A percentile compares a stretch with the other conserved stretches of the same genome.
Conservation (phyloP, 1,140 invertebrate genomes). For the Microvelia longipes region DNA sequence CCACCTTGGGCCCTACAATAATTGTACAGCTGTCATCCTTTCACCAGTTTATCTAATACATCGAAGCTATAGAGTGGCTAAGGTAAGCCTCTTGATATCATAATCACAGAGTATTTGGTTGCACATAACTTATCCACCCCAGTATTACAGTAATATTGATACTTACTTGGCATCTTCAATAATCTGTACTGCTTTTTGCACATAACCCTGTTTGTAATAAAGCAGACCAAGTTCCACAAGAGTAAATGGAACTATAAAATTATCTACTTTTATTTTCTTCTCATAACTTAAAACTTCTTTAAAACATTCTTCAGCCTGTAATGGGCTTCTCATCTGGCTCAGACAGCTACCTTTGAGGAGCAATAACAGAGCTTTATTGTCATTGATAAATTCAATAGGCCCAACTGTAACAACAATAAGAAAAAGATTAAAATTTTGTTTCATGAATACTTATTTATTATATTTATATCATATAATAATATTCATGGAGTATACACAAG, state of each 20-base stretch:
- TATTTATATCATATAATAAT: background rate
- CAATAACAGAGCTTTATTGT: conserved; percentile 62
- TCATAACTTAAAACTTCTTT: conserved; percentile 49
- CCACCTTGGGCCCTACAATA: too few relatives aligned
- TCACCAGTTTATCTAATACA: background rate
- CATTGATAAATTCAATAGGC: conserved; percentile 27
- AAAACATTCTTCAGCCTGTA: conserved; percentile 63
- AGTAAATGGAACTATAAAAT: conserved; percentile 72
- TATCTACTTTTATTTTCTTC: conserved; percentile 65
- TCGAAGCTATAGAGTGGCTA: background rate
- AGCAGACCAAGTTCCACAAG: conserved; percentile 71
- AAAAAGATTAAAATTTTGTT: conserved; percentile 2
- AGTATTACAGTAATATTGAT: background rate
- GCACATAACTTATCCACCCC: background rate
- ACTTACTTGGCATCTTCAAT: conserved; percentile 59
- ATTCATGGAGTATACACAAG: background rate
- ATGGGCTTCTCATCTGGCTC: conserved; percentile 49
- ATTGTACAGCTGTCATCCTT: background rate
- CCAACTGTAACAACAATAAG: conserved; percentile 7
- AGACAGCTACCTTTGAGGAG: conserved; percentile 72
- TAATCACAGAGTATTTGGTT: background rate
- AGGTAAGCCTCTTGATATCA: background rate
- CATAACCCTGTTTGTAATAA: conserved; percentile 47
- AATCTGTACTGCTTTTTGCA: conserved; percentile 47
- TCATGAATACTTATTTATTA: background rate